These are phyloP conservation scores for Hapalemur alaotrensis DNA, from an alignment of 2,797 vertebrate species.

Conservation along the genomic window DNA sequence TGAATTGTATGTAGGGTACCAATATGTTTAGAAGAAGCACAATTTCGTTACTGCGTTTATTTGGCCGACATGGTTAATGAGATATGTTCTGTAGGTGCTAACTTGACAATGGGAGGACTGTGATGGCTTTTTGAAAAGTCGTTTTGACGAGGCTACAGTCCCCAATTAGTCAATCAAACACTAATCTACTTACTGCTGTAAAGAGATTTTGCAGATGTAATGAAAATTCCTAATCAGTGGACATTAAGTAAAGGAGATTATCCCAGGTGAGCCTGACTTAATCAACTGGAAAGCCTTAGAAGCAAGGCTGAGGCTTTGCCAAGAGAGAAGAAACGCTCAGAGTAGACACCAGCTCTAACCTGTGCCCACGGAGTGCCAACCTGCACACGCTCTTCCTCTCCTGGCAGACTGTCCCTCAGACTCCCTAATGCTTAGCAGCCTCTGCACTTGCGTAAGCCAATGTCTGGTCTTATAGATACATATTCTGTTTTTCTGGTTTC, in stretches of 20 bases:
- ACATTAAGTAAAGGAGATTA: background rate
- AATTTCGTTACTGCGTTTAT: background rate
- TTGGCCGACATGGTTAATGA: background rate
- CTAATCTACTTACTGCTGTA: background rate
- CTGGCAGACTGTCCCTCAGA: too few relatives aligned
- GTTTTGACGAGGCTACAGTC: background rate
- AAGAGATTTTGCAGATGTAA: background rate
- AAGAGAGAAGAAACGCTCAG: background rate
- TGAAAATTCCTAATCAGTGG: background rate
- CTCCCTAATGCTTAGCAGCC: background rate
- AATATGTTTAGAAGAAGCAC: background rate
- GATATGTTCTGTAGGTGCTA: background rate
- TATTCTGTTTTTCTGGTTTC: background rate
- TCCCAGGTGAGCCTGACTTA: background rate
- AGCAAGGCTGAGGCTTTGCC: background rate
- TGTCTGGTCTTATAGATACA: background rate
- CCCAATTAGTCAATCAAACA: background rate
- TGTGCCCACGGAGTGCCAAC: background rate
- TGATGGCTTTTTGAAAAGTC: background rate
- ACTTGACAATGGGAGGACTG: background rate
- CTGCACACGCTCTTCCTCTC: background rate
- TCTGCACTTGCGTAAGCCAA: background rate
- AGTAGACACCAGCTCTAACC: background rate
- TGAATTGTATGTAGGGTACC: background rate
- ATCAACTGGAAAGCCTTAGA: background rate